Conservation (phyloP, 2,888 invertebrate genomes). For the Callyntrura sp. region DNA sequence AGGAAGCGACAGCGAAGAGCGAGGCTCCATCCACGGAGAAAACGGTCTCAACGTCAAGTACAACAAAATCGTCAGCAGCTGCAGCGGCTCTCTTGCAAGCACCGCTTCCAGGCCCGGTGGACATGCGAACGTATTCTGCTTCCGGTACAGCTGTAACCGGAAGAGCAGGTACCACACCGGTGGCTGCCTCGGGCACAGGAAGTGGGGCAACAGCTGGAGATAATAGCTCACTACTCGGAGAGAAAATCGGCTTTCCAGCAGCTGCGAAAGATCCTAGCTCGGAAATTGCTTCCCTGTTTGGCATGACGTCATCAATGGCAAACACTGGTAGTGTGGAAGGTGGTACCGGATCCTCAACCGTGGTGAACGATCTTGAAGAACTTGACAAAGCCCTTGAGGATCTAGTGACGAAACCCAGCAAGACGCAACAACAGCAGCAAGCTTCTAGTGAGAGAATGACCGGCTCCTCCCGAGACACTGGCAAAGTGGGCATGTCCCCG, state of each 20-base stretch:
- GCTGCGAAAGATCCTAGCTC: slow-evolving; percentile 74
- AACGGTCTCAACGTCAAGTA: neutral
- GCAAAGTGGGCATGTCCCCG: neutral
- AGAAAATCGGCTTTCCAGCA: slow-evolving; percentile 70
- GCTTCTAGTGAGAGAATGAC: too few relatives aligned
- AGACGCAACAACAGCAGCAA: too few relatives aligned
- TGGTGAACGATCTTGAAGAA: slow-evolving; percentile 87
- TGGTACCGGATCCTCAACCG: slow-evolving; percentile 23
- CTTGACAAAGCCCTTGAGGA: slow-evolving; percentile 91
- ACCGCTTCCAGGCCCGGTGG: slow-evolving; percentile 94
- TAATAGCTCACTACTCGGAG: slow-evolving; percentile 5
- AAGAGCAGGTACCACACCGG: neutral
- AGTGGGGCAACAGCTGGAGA: slow-evolving; percentile 15
- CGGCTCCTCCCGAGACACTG: neutral
- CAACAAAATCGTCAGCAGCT: neutral
- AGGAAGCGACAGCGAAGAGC: slow-evolving; percentile 23
- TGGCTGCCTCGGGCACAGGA: neutral
- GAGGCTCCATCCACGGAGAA: slow-evolving; percentile 30
- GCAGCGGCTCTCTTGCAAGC: slow-evolving; percentile 78
- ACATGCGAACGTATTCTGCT: slow-evolving; percentile 92
- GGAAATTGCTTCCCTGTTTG: slow-evolving; percentile 79
- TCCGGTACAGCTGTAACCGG: neutral
- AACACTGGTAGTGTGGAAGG: neutral
- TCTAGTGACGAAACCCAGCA: slow-evolving; percentile 60
- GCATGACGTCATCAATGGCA: slow-evolving; percentile 34